Conservation (phyloP, 2,113 vertebrate species). For the Syrmaticus mikado region DNA sequence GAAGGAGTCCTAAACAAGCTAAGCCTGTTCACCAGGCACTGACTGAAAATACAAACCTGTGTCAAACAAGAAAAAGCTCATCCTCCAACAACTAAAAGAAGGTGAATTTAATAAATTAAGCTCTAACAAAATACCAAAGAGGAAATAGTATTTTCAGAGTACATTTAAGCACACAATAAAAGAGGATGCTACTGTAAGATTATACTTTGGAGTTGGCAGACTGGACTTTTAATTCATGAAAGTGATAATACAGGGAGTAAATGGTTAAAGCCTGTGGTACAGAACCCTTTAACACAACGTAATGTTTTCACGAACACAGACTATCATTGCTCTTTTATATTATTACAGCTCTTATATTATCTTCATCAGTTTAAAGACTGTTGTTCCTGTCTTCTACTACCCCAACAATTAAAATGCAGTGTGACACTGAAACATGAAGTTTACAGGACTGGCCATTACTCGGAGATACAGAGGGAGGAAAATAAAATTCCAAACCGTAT, state of each 20-base stretch:
- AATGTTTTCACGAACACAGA: not conserved
- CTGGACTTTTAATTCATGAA: not conserved
- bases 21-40: not conserved
- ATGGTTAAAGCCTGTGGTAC: not conserved
- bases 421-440: not conserved
- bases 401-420: not conserved
- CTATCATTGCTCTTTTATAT: not conserved
- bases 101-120: not conserved
- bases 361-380: not conserved
- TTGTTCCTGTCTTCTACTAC: not conserved
- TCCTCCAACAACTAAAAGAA: not conserved
- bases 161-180: not conserved
- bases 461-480: rapidly evolving
- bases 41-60: not conserved
- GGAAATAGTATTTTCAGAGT: not conserved
- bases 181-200: not conserved
- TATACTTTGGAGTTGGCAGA: not conserved
- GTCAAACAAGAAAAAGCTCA: not conserved
- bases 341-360: not conserved
- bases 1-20: not conserved
- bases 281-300: not conserved
- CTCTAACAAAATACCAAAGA: not conserved
- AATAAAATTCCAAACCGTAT: rapidly evolving
- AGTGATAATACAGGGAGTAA: not conserved
- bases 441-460: not conserved